A percentile compares a stretch with the other conserved stretches of the same genome.
Evolutionary conservation across 2,888 invertebrate species (phyloP).

Genomic region (Phanerotoma sp.): DNA sequence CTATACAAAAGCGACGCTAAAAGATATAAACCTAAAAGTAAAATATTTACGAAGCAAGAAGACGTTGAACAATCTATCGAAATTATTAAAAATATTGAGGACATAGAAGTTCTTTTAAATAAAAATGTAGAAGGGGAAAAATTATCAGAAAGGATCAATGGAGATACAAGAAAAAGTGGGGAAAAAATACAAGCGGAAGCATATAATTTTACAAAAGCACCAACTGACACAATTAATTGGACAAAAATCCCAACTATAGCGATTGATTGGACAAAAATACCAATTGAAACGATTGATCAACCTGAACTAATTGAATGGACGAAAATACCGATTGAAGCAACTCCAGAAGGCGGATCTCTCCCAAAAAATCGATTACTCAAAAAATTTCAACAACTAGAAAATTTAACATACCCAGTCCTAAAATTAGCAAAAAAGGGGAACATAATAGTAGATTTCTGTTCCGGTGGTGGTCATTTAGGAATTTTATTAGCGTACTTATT

Average conservation of each 20-base stretch:
- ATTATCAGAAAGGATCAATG: too few species aligned
- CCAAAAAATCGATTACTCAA: constrained; percentile 72
- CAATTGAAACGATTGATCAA: too few species aligned
- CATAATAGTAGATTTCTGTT: constrained; percentile 89
- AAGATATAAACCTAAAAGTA: constrained; percentile 72
- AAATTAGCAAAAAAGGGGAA: constrained; percentile 69
- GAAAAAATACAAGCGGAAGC: too few species aligned
- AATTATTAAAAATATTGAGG: constrained; percentile 53
- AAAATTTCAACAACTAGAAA: constrained; percentile 87
- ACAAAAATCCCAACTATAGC: too few species aligned
- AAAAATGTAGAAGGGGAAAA: too few species aligned
- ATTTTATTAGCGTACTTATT: constrained; percentile 79
- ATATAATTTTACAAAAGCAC: too few species aligned
- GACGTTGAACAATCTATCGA: constrained; percentile 68
- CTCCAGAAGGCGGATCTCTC: constrained; percentile 77
- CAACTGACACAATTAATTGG: too few species aligned
- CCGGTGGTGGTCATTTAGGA: constrained; percentile 92
- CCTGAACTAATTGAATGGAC: too few species aligned
- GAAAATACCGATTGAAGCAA: too few species aligned
- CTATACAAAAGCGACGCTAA: constrained; percentile 78
- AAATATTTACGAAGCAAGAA: constrained; percentile 74
- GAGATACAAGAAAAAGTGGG: too few species aligned
- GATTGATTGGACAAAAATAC: constrained; percentile 74
- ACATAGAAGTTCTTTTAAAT: too few species aligned
- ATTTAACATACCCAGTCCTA: constrained; percentile 75